Evolutionary conservation across 2,888 invertebrate genomes (phyloP).

Genomic region (Parnassius apollo): DNA sequence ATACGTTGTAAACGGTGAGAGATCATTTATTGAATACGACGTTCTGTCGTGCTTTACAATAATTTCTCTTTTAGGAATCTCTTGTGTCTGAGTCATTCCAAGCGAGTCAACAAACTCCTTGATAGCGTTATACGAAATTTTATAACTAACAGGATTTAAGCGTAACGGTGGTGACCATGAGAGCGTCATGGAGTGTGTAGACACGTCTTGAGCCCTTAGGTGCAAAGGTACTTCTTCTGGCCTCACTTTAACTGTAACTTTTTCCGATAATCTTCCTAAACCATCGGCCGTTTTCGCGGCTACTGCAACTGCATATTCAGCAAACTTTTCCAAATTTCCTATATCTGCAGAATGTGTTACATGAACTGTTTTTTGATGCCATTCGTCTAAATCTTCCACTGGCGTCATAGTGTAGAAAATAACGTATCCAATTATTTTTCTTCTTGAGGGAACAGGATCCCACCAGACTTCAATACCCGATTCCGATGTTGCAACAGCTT

Average conservation of each 20-base stretch:
- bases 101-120: slow-evolving; percentile 97
- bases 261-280: slow-evolving; percentile 92
- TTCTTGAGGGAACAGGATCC: slow-evolving; percentile 93
- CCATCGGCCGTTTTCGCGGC: slow-evolving; percentile 91
- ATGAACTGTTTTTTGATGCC: slow-evolving; percentile 92
- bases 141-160: slow-evolving; percentile 93
- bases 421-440: slow-evolving; percentile 91
- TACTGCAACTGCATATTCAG: slow-evolving; percentile 94
- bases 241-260: slow-evolving; percentile 93
- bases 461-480: slow-evolving; percentile 97
- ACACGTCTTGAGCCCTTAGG: slow-evolving; percentile 93
- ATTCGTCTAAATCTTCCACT: slow-evolving; percentile 94
- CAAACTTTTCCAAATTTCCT: slow-evolving; percentile 93
- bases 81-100: slow-evolving; percentile 94
- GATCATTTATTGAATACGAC: slow-evolving; percentile 90
- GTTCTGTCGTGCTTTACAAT: slow-evolving; percentile 86
- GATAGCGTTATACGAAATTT: slow-evolving; percentile 94
- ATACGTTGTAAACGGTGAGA: slow-evolving; percentile 96
- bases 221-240: slow-evolving; percentile 96
- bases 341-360: slow-evolving; percentile 94
- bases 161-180: slow-evolving; percentile 95
- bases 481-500: slow-evolving; percentile 96
- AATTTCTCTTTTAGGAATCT: slow-evolving; percentile 87
- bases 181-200: slow-evolving; percentile 95
- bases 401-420: slow-evolving; percentile 97